phyloP scores from a whole-genome alignment of 2,113 vertebrate genomes.

The Arenaria interpres region DNA sequence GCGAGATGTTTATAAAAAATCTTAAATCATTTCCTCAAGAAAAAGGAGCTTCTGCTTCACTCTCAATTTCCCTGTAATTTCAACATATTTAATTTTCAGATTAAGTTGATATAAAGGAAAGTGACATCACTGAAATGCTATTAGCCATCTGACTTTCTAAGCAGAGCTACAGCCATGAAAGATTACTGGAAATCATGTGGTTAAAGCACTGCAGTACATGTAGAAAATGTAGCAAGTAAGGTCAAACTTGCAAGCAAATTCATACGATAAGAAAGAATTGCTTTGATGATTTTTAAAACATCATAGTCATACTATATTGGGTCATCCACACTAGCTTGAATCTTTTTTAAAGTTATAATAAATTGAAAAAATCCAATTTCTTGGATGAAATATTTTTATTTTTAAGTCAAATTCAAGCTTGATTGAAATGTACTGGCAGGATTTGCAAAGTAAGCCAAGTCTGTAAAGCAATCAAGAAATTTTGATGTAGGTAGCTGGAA shows the following conservation, averaged over 20 bases:
- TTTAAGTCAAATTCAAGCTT: constrained; percentile 59
- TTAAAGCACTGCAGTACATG: not conserved
- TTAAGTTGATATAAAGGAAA: not conserved
- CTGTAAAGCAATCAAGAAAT: constrained; percentile 51
- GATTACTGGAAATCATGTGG: constrained; percentile 12
- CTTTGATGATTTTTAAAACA: constrained; percentile 57
- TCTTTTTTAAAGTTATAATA: constrained; percentile 54
- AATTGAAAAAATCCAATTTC: constrained; percentile 67
- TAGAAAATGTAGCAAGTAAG: constrained; percentile 18
- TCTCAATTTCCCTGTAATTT: not conserved
- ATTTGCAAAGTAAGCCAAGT: constrained; percentile 57
- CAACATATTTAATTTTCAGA: not conserved
- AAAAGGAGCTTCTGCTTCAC: not conserved
- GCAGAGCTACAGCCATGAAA: not conserved
- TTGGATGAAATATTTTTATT: constrained; percentile 72
- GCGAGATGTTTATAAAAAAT: not conserved
- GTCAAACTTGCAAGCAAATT: constrained; percentile 55
- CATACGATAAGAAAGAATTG: constrained; percentile 16
- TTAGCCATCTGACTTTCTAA: constrained; percentile 18
- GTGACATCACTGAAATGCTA: not conserved
- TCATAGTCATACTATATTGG: constrained; percentile 26
- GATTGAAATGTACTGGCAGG: constrained; percentile 55
- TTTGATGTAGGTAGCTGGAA: constrained; percentile 1
- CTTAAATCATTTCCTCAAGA: not conserved
- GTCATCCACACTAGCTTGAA: constrained; percentile 36